Evolutionary conservation across 2,888 invertebrate species (phyloP), one percentile per base, ranked within the genome.

Genomic region (Lithophane semibrunnea): DNA sequence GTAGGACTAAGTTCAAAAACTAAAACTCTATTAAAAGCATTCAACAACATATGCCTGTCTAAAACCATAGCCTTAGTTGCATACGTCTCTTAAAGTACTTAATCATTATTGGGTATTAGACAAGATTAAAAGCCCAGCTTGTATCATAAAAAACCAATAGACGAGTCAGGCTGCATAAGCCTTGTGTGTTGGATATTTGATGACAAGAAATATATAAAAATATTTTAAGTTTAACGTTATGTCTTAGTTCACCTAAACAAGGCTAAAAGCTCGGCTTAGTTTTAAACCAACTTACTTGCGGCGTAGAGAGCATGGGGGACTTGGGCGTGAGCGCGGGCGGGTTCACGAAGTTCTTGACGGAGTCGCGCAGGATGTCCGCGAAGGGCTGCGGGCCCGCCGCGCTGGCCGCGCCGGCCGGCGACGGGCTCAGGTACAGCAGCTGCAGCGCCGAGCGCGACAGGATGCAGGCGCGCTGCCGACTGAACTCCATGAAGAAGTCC

Each of bases 401-500:
- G 37, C 37, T 5, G 37, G 97, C 95, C 13, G 94, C 92, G 75
- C 87, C 92, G 3, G 95, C 96, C 3, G 96, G 94, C 44, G 95
- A 94, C 72, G 96, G 96, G 77, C 94, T 95, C 79, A 98, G 97
- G 93, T 99, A 99, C 52, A 99, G 96, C 80, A 98, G 97, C 93
- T 99, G 99, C 8, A 99, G 96, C 60, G 99, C 98, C 66, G 99
- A 99, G 74, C 99, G 97, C 1, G 99, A 99, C 13, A 99, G 97
- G 78, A 99, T 98, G 94, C 99, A 99, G 2, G 99, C 99, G 1
- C 97, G 97, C 90, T 98, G 98, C 66, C 98, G 98, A 91, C 99
- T 99, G 94, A 99, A 99, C 90, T 99, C 99, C 93, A 98, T 98
- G 94, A 99, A 99, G 94, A 99, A 99, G 92, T 99, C 99, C 68